Evolutionary conservation across 2,797 vertebrate genomes (phyloP).

Genomic region (Euphonia xanthogaster): DNA sequence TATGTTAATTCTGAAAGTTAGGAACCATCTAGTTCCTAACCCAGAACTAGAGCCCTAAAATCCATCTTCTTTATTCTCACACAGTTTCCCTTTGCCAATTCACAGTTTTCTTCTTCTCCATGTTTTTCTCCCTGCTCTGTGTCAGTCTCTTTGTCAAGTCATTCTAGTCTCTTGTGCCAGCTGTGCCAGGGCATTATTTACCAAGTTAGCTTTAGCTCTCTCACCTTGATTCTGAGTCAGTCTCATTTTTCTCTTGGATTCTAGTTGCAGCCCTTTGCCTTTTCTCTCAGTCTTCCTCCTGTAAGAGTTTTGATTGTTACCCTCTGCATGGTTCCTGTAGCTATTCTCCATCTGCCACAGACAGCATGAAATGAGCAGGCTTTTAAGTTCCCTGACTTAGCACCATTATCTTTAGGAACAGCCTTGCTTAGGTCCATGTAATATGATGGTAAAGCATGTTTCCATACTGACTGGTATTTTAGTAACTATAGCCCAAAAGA

Average conservation of each 20-base stretch:
- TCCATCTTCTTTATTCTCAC: not conserved
- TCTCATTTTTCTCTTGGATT: not conserved
- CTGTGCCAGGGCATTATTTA: not conserved
- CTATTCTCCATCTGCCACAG: not conserved
- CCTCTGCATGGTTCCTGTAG: not conserved
- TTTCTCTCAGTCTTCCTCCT: not conserved
- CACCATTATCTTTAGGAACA: not conserved
- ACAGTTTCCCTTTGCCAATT: not conserved
- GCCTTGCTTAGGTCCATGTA: not conserved
- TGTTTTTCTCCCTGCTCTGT: not conserved
- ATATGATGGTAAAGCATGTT: not conserved
- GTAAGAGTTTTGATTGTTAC: not conserved
- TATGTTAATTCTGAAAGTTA: not conserved
- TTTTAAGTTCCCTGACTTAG: not conserved
- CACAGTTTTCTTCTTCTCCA: not conserved
- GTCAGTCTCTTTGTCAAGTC: not conserved
- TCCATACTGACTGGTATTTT: not conserved
- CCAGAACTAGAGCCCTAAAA: not conserved
- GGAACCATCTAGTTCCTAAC: not conserved
- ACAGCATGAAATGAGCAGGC: not conserved
- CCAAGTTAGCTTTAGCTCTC: not conserved
- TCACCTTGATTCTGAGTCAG: not conserved
- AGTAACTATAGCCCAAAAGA: not conserved
- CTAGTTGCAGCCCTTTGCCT: not conserved
- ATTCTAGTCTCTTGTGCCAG: not conserved